Percentiles rank a stretch among this genome's conserved stretches.
Evolutionary conservation across 2,888 invertebrate genomes (phyloP).

Genomic region (Eupithecia abbreviata): DNA sequence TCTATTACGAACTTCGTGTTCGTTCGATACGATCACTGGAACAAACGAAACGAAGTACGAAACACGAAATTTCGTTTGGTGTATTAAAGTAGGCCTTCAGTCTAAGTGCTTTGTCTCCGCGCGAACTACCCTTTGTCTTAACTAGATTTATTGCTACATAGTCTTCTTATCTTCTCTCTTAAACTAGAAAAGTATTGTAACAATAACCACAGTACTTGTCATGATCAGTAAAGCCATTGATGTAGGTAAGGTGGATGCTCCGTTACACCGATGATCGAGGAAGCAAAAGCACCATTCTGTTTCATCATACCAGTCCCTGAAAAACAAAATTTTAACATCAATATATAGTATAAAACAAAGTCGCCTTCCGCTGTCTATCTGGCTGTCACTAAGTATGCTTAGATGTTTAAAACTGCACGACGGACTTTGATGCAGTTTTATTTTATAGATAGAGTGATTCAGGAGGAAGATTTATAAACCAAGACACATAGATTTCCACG

Average conservation of each 20-base stretch:
- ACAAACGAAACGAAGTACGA: too few relatives aligned
- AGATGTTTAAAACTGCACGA: too few relatives aligned
- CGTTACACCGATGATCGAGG: slow-evolving; percentile 94
- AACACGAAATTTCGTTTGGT: neutral
- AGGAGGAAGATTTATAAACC: too few relatives aligned
- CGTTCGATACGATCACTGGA: neutral
- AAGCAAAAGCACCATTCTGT: slow-evolving; percentile 96
- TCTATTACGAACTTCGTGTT: too few relatives aligned
- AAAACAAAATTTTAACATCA: slow-evolving; percentile 52
- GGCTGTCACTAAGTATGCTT: too few relatives aligned
- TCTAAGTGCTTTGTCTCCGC: neutral
- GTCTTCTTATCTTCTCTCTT: neutral
- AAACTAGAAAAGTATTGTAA: slow-evolving; percentile 58
- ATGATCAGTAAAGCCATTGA: slow-evolving; percentile 64
- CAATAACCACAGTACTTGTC: slow-evolving; percentile 49
- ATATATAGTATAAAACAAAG: too few relatives aligned
- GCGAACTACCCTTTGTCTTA: neutral
- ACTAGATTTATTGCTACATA: neutral
- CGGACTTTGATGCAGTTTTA: too few relatives aligned
- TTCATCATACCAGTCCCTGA: slow-evolving; percentile 90
- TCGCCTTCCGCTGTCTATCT: too few relatives aligned
- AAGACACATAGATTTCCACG: too few relatives aligned
- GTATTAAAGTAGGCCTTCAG: neutral
- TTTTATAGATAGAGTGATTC: too few relatives aligned
- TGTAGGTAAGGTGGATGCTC: slow-evolving; percentile 61